phyloP scores from a whole-genome alignment of 92 coral and sea anemone genomes.

The Parazoanthus darwini region DNA sequence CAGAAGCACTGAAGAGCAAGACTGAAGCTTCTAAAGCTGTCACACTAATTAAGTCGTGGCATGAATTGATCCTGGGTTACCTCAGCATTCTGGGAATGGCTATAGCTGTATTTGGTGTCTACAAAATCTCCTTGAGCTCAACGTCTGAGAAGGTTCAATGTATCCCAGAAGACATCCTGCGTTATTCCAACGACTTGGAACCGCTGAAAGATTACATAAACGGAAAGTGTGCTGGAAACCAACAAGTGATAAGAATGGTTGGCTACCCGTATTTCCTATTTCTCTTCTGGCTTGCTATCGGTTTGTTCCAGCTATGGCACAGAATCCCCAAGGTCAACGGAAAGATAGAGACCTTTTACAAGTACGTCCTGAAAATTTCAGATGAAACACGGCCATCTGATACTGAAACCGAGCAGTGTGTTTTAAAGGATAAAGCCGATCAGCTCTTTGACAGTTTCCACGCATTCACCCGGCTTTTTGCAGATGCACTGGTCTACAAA shows the following conservation, averaged over 20 bases:
- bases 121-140: neutral
- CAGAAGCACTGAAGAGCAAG: neutral
- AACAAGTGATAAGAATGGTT: neutral
- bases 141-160: neutral
- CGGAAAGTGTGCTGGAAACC: neutral
- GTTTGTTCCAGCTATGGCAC: neutral
- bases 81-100: conserved; percentile 7
- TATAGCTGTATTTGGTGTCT: neutral
- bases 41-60: neutral
- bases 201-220: conserved; percentile 2
- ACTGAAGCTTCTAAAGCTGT: neutral
- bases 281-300: conserved; percentile 2
- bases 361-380: neutral
- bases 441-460: neutral
- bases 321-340: neutral
- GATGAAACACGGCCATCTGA: neutral
- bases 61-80: neutral
- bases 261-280: neutral
- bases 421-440: neutral
- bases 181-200: neutral
- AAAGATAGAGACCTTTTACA: neutral
- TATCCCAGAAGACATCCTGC: neutral
- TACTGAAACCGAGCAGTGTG: neutral
- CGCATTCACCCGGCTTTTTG: neutral
- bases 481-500: conserved; percentile 4